These are phyloP conservation scores for Lordiphosa fenestrarum DNA, from an alignment of 2,888 invertebrate species.

Conservation along the genomic window DNA sequence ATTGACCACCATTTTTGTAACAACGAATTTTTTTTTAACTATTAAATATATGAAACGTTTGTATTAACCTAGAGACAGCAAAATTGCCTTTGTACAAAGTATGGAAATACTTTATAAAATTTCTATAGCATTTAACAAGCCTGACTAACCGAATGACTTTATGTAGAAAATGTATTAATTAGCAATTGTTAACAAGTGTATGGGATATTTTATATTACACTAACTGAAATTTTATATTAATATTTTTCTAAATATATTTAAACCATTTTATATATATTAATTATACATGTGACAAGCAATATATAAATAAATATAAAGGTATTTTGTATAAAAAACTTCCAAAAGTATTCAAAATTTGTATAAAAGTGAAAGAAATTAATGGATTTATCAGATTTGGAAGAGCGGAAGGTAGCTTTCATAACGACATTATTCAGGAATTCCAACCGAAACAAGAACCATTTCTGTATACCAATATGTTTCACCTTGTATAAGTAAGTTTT, in stretches of 20 bases:
- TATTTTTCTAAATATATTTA: constrained; percentile 34
- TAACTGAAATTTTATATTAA: constrained; percentile 18
- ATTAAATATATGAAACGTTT: constrained; percentile 16
- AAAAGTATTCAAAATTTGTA: no score
- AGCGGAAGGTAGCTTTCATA: no score
- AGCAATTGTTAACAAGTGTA: constrained; percentile 58
- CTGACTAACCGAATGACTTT: not conserved
- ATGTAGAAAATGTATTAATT: constrained; percentile 9
- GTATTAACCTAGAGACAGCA: not conserved
- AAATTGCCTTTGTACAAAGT: constrained; percentile 32
- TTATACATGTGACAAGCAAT: constrained; percentile 13
- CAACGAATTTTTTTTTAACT: constrained; percentile 1
- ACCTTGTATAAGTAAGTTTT: no score
- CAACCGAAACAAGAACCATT: no score
- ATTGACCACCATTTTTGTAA: constrained; percentile 4
- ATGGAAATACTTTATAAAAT: constrained; percentile 30
- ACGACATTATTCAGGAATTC: no score
- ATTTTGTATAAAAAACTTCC: constrained; percentile 5
- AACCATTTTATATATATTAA: constrained; percentile 18
- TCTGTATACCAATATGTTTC: no score
- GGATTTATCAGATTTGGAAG: no score
- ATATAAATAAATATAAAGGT: constrained; percentile 20
- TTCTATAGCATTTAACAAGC: not conserved
- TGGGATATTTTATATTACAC: constrained; percentile 39
- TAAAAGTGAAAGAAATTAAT: no score